Evolutionary conservation across 1,140 invertebrate genomes (phyloP), one percentile per base, ranked within the genome.

Genomic region (Amphibalanus amphitrite): DNA sequence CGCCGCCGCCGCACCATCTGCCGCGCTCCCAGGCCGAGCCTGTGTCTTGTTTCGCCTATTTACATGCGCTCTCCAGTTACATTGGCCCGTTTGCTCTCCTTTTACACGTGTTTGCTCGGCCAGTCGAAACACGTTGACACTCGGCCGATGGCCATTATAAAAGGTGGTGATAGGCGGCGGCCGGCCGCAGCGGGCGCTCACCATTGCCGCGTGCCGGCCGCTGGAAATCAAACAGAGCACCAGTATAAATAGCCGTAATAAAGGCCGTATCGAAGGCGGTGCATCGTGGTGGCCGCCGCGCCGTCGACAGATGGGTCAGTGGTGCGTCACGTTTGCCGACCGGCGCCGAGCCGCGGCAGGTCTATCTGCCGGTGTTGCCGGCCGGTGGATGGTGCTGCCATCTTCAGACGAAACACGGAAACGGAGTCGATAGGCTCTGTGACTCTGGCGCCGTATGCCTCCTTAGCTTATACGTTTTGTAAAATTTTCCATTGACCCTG

Each of bases 1-100:
- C 23, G 47, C 17, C 47, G 10, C 47, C 1, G 47, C 1, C 47
- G 47, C 47, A 20, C 47, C 47, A 59, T 59, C 47, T 59, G 47
- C 47, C 20, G 38, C 47, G 47, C 47, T 59, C 47, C 47, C 47
- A 59, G 10, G 1, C 10, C 47, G 10, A 20, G 4, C 1, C 47
- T 59, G 47, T 59, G 47, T 59, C 47, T 59, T 59, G 47, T 59
- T 59, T 59, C 47, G 47, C 47, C 47, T 59, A 59, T 59, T 59
- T 59, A 23, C 47, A 59, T 59, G 47, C 47, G 47, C 47, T 59
- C 47, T 59, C 47, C 47, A 59, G 47, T 59, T 59, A 59, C 47
- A 59, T 59, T 59, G 47, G 47, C 47, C 47, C 47, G 47, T 59
- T 59, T 59, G 47, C 47, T 23, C 47, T 59, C 47, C 47, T 59